Base-by-base conservation (phyloP, 2,888 invertebrate species). In the Lasioglossum figueresi region DNA sequence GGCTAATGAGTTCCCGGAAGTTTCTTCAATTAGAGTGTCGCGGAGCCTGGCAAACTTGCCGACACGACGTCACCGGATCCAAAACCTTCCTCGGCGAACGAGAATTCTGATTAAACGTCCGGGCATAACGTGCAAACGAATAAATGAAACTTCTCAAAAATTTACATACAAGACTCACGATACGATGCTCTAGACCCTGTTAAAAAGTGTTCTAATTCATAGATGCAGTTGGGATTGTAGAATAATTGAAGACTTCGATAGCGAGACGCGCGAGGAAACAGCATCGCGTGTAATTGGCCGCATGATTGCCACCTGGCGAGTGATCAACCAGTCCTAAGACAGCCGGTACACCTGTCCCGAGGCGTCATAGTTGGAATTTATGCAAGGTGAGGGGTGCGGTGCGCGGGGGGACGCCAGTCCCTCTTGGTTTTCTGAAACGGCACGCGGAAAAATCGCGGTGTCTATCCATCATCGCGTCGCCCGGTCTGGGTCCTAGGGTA, bases 381-480 rank as follows among this genome's bases (percentile, higher is more conserved):
- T 23, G 56, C 37, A 72, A 37, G 31, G 14, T 5, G 16, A 16
- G 8, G n/a, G 43, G 8, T 19, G 31, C 23, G 56, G 40, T 1
- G 40, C 19, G n/a, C 27, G 31, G 14, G 45, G 23, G 34, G 72
- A 34, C 59, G 70, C 14, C 31, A 10, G 14, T n/a, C 16, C 45
- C 27, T 48, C 40, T 43, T 63, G 48, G 79, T 48, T 72, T 79
- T 70, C 76, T 75, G 59, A 23, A 63, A 37, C 23, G 37, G 45
- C 68, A 79, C 31, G 68, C 19, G 79, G 80, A 83, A 87, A 86
- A 86, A 80, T 83, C 77, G 74, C 77, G 75, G 45, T 71, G 79
- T 82, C 86, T 86, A 87, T 86, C 86, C 79, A 87, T 87, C 87
- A 86, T 73, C 76, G 81, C 56, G 72, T 84, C 71, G 79, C 73